Evolutionary conservation across 2,797 vertebrate species (phyloP), one percentile per base, ranked within the genome.

Genomic region (Labroides dimidiatus): DNA sequence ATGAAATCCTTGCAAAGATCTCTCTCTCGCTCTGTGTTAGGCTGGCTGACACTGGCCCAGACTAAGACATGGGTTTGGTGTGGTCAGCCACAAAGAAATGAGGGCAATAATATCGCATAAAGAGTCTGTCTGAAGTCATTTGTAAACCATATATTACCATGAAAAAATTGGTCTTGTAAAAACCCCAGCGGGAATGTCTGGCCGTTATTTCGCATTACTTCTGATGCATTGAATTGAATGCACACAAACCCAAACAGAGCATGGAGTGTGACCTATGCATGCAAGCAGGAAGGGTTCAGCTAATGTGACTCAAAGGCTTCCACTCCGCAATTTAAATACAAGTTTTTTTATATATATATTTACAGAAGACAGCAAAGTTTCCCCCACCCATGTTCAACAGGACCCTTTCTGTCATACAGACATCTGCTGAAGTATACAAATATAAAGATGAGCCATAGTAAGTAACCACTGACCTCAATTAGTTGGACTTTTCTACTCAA

Each of bases 171-270:
- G 56, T 52, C 21, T 62, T 64, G 55, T 63, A 60, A 79, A 78
- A 84, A 20, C 65, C 87, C 82, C 84, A 16, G 61, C 21, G 67
- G 88, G 77, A 85, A 77, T 80, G 86, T 87, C 85, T 87, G 82
- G 82, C 80, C 58, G 43, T 73, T 88, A 73, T 90, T 89, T 87
- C 77, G 81, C 54, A 89, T 91, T 84, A 88, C 53, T 72, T 87
- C 75, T 85, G 72, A 87, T 64, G 77, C 77, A 69, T 67, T 81
- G 62, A 76, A 77, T 83, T 73, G 84, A 77, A 87, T 64, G 70
- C 74, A 74, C 75, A 72, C 71, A 79, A 33, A 75, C 72, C 69
- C 75, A 82, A 86, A 87, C 77, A 79, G 30, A 66, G 62, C 55
- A 55, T 27, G 47, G 42, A 64, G 63, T 51, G 62, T 77, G 78